These are phyloP conservation scores for Sitta europaea DNA, from an alignment of 2,113 vertebrate species.

Conservation along the genomic window DNA sequence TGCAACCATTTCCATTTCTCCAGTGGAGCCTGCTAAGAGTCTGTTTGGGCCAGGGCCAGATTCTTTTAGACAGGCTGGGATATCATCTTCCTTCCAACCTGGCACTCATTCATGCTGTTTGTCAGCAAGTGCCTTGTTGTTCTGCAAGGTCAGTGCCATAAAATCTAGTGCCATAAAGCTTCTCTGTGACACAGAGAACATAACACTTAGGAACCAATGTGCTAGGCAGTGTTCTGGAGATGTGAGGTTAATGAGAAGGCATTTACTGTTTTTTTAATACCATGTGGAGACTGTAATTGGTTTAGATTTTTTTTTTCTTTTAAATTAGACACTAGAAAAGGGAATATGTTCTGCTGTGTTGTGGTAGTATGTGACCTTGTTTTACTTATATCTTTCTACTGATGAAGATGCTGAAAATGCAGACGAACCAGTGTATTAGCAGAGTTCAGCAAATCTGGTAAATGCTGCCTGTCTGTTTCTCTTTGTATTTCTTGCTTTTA, in stretches of 20 bases:
- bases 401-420: neutral
- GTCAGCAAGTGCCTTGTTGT: conserved; percentile 17
- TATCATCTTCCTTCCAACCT: conserved; percentile 38
- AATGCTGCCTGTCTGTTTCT: neutral
- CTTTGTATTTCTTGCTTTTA: neutral
- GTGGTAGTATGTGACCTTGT: neutral
- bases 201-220: neutral
- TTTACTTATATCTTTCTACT: neutral
- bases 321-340: neutral
- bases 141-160: conserved; percentile 51
- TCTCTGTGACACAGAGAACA: neutral
- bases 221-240: neutral
- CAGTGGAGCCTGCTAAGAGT: conserved; percentile 34
- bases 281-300: neutral
- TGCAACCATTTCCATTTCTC: conserved; percentile 34
- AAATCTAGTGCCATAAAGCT: neutral
- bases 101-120: neutral
- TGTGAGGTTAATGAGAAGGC: neutral
- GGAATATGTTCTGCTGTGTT: neutral
- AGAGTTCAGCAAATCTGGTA: neutral
- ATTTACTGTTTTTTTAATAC: neutral
- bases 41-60: conserved; percentile 7
- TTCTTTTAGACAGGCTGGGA: conserved; percentile 7
- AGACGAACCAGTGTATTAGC: neutral
- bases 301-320: neutral